Base-by-base conservation (phyloP, 2,797 vertebrate species). In the Cuniculus paca region DNA sequence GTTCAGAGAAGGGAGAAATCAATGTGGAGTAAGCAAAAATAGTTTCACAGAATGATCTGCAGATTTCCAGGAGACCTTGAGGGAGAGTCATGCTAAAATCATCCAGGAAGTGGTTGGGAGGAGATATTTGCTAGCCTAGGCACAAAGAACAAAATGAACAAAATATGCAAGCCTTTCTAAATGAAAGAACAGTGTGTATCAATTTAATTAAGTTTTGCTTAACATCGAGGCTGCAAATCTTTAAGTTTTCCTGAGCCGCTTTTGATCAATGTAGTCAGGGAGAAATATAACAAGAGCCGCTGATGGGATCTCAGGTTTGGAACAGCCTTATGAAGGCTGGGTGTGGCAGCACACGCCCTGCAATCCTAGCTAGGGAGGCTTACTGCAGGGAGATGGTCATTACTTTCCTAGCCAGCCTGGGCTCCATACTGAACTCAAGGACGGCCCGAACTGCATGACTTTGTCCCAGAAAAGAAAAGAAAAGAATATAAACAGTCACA, bases 1-100 rank as follows among this genome's bases (percentile, higher is more conserved):
- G 19, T 65, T 87, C 83, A 79, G 68, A 68, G 39, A 93, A 79
- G 39, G 34, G 12, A 92, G 39, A 91, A 88, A 70, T 90, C 60
- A n/a, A 74, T 31, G 19, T 79, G 50, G 36, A 81, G 11, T 77
- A 91, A 72, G 12, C 5, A 91, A 84, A 34, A 80, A 50, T 0
- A 77, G 9, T 52, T 61, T 78, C 80, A 75, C 12, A 90, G 10
- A 74, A 63, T 9, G 4, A 39, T 50, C 39, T 75, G 31, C 6
- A 68, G 5, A 61, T 61, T 84, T 79, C 72, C 39, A 75, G 68
- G 52, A 82, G 36, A 87, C 13, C 10, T 65, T 65, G 3, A 81
- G 42, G 28, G 45, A 48, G 22, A 0, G 3, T 16, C 22, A 65
- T 10, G 28, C 34, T 80, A 42, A 89, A 36, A 72, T 42, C 61